These are phyloP conservation scores for Drosophila heteroneura DNA, from an alignment of 2,888 invertebrate species.

Conservation along the genomic window DNA sequence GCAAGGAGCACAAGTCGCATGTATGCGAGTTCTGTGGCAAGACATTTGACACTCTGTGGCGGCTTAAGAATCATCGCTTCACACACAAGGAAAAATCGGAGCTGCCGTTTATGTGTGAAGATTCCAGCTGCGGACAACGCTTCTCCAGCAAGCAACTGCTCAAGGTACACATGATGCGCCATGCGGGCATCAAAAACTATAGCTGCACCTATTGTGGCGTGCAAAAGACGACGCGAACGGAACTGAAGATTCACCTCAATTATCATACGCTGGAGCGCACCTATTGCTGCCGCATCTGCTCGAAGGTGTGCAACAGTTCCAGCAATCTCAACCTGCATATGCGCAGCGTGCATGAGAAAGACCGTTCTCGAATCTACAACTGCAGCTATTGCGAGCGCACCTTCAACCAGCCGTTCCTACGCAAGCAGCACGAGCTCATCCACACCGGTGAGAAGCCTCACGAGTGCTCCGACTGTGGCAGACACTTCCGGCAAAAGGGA, in stretches of 20 bases:
- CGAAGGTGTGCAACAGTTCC: conserved; percentile 80
- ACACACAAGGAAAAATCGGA: conserved; percentile 77
- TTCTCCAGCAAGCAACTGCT: conserved; percentile 79
- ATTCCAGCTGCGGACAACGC: conserved; percentile 63
- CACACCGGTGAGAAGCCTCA: conserved; percentile 84
- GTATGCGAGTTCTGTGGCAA: conserved; percentile 54
- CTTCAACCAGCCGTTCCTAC: conserved; percentile 79
- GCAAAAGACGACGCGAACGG: conserved; percentile 82
- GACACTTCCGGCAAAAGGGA: conserved; percentile 78
- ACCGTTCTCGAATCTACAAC: conserved; percentile 71
- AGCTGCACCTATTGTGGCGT: conserved; percentile 82
- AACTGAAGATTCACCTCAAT: conserved; percentile 82
- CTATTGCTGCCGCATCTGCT: conserved; percentile 79
- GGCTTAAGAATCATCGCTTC: conserved; percentile 76
- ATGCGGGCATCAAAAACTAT: conserved; percentile 83
- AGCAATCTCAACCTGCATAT: conserved; percentile 81
- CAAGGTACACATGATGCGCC: conserved; percentile 82
- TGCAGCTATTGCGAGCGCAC: conserved; percentile 79
- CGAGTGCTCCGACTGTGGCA: conserved; percentile 76
- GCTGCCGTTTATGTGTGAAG: conserved; percentile 76
- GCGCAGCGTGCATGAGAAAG: conserved; percentile 80
- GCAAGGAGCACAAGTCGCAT: conserved; percentile 57
- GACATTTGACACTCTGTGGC: conserved; percentile 54
- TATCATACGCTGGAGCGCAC: conserved; percentile 82
- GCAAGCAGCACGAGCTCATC: conserved; percentile 83